Evolutionary conservation across 2,888 invertebrate species (phyloP).

Genomic region (Eupeodes latifasciatus): DNA sequence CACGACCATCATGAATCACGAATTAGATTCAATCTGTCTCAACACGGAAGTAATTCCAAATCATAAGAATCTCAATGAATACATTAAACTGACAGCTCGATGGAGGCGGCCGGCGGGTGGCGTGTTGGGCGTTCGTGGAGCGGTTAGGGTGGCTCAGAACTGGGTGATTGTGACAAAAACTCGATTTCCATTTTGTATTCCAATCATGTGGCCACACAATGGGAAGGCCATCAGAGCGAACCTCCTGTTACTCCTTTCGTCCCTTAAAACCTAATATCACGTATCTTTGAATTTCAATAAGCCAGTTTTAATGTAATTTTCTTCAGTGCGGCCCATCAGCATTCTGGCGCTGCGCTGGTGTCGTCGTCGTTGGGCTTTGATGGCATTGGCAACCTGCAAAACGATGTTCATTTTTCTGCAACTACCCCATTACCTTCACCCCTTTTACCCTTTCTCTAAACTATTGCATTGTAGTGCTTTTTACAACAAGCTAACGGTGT

Average conservation of each 20-base stretch:
- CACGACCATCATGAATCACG: conserved; percentile 50
- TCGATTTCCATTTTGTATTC: conserved; percentile 67
- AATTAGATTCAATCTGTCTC: conserved; percentile 74
- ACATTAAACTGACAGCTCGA: conserved; percentile 53
- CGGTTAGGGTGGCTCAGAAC: neutral
- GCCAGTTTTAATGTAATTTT: conserved; percentile 72
- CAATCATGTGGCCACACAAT: conserved; percentile 65
- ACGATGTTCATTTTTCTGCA: conserved; percentile 55
- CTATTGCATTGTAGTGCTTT: neutral
- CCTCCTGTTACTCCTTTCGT: conserved; percentile 1
- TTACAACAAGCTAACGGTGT: conserved; percentile 24
- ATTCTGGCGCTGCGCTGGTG: too few relatives aligned
- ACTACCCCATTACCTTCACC: neutral
- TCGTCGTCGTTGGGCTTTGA: neutral
- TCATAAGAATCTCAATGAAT: conserved; percentile 68
- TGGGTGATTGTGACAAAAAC: conserved; percentile 16
- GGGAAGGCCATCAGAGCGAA: neutral
- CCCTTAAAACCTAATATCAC: conserved; percentile 66
- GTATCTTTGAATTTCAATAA: conserved; percentile 74
- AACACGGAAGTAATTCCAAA: conserved; percentile 63
- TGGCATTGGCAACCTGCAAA: conserved; percentile 14
- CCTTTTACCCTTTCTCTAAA: neutral
- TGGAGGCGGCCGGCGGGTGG: neutral
- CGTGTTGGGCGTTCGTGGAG: neutral
- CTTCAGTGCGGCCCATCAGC: neutral